Evolutionary conservation across 2,888 invertebrate genomes (phyloP).

Genomic region (Orchestes rusci): DNA sequence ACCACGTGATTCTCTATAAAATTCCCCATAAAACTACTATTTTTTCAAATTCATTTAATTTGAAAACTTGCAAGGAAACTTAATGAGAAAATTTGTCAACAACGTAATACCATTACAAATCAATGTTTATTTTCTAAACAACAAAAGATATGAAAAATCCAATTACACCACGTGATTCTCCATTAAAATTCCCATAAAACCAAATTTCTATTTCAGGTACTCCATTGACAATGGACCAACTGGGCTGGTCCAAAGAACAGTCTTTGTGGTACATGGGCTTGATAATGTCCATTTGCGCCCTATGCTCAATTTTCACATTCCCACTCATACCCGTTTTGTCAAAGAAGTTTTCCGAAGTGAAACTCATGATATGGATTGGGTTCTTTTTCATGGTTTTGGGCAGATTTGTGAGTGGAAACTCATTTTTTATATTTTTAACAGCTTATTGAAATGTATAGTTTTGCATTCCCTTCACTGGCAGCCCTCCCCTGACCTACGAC

Average conservation of each 20-base stretch:
- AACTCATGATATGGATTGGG: slow-evolving; percentile 75
- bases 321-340: slow-evolving; percentile 64
- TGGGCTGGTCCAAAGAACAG: slow-evolving; percentile 73
- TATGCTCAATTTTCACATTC: slow-evolving; percentile 70
- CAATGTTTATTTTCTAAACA: too few relatives aligned
- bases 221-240: slow-evolving; percentile 81
- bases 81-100: too few relatives aligned
- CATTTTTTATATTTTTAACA: not conserved
- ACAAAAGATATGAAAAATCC: too few relatives aligned
- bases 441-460: slow-evolving; percentile 6
- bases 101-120: too few relatives aligned
- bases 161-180: too few relatives aligned
- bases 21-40: too few relatives aligned
- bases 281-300: slow-evolving; percentile 71
- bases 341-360: slow-evolving; percentile 64
- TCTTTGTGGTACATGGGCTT: slow-evolving; percentile 77
- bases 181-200: too few relatives aligned
- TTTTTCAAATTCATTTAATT: too few relatives aligned
- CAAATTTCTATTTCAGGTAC: slow-evolving; percentile 51
- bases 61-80: too few relatives aligned
- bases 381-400: slow-evolving; percentile 74
- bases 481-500: slow-evolving; percentile 49
- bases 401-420: slow-evolving; percentile 13
- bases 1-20: too few relatives aligned
- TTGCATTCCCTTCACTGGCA: slow-evolving; percentile 72